Percentiles rank a stretch among this genome's conserved stretches.
phyloP scores from a whole-genome alignment of 2,797 vertebrate genomes.

The Botia almorhae region DNA sequence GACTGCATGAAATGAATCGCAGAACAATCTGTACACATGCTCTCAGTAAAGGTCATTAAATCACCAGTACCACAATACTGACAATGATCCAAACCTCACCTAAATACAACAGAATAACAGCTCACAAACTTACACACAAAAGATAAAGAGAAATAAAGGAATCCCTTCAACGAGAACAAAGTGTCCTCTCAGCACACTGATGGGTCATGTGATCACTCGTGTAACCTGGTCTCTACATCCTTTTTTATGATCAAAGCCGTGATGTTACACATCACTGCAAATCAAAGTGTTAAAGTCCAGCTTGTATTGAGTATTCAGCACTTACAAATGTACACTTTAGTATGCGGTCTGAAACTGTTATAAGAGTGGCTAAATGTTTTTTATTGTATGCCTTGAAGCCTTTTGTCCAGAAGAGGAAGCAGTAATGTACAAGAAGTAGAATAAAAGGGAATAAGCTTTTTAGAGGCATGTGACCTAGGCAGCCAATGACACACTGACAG shows the following conservation, averaged over 20 bases:
- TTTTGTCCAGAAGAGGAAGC: slow-evolving; percentile 13
- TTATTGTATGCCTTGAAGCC: not conserved
- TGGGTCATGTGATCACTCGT: slow-evolving; percentile 26
- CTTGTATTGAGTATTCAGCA: slow-evolving; percentile 23
- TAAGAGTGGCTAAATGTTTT: slow-evolving; percentile 20
- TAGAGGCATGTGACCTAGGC: slow-evolving; percentile 6
- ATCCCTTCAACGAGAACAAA: slow-evolving; percentile 45
- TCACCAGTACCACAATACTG: slow-evolving; percentile 49
- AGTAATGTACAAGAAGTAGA: not conserved
- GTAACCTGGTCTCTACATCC: slow-evolving; percentile 42
- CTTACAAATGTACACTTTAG: slow-evolving; percentile 22
- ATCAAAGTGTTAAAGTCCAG: slow-evolving; percentile 1
- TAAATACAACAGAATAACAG: slow-evolving; percentile 53
- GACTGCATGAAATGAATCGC: slow-evolving; percentile 31
- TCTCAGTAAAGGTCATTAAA: slow-evolving; percentile 45
- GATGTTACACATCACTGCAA: slow-evolving; percentile 7
- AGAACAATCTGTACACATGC: slow-evolving; percentile 48
- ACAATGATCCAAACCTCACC: slow-evolving; percentile 35
- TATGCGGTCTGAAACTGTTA: not conserved
- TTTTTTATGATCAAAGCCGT: slow-evolving; percentile 28
- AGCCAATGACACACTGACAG: slow-evolving; percentile 35
- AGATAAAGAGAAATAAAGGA: slow-evolving; percentile 51
- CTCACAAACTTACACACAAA: slow-evolving; percentile 53
- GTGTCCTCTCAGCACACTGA: slow-evolving; percentile 42
- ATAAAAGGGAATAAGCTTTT: slow-evolving; percentile 18